Evolutionary conservation across 1,140 invertebrate species (phyloP), one percentile per base, ranked within the genome.

Genomic region (Himalopsyche phryganea): DNA sequence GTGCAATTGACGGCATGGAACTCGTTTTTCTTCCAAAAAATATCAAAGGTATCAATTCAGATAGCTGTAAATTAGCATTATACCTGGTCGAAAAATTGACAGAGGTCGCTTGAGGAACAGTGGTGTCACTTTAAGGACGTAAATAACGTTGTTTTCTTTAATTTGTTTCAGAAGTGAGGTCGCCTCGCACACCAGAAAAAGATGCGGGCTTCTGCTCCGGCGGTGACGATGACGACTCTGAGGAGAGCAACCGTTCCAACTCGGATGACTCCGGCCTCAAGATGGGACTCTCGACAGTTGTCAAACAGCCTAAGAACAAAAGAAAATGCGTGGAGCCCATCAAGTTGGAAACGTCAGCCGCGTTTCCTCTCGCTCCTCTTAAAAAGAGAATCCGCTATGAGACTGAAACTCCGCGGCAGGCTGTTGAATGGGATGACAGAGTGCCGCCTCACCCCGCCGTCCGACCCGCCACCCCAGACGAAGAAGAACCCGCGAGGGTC

Each of bases 211-310:
- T 87, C 68, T 87, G 86, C 57, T 88, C 86, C 1, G 85, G 83
- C 35, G 85, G 80, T 0, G 85, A 87, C 53, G 85, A 87, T 60
- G 82, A 84, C 56, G 79, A 85, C 65, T 84, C 85, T 5, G 83
- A 81, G 44, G 74, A 80, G 60, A 83, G 83, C 13, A 84, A 80
- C 4, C 75, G 83, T 1, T 85, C 83, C 38, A 82, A 84, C 35
- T 89, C 86, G 15, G 88, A 90, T 62, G 88, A 91, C 71, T 88
- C 87, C 45, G 74, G 76, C 1, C 82, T 89, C 1, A 83, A 89
- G 65, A 83, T 85, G 9, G 82, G 84, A 59, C 76, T 83, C 1
- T 79, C 75, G 13, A 75, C 88, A 4, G 86, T 88, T 35, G 80
- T 81, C 1, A 71, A 84, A 41, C 28, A 38, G 6, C 13, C 79